Base-by-base conservation (phyloP, 2,113 vertebrate genomes). In the Halcyon senegalensis region DNA sequence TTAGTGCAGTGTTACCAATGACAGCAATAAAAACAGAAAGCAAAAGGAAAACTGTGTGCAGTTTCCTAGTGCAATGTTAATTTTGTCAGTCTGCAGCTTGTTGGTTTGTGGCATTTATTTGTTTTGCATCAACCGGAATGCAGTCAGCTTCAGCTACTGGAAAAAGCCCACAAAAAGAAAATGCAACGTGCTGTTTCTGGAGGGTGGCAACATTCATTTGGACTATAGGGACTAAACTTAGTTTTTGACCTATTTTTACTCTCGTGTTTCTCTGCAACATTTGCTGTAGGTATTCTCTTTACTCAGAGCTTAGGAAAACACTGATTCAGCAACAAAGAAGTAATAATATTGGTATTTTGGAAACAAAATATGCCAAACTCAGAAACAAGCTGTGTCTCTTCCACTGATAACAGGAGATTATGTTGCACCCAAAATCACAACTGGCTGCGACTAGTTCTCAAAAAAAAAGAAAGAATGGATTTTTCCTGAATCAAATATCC, bases 1-100 rank as follows among this genome's bases (percentile, higher is more conserved):
- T 81, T 79, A 93, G n/a, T 28, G 56, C 39, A 77, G 15, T 59
- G 63, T 59, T 93, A 80, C 50, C 84, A 41, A 12, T 41, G 90
- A n/a, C 59, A 80, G 37, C 90, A 86, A 95, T 90, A 89, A 95
- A 89, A 94, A 81, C 37, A 87, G 55, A 77, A 67, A 89, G 60
- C 37, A 84, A 72, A 91, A 87, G 43, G 37, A 75, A 53, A 94
- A 64, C 69, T 76, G 10, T 46, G 33, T 33, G 37, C 59, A 76
- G 50, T 39, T 94, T 96, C 80, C 78, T 80, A 17, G 63, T 66
- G 55, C 55, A 93, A 1, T 41, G 43, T 72, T 90, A 90, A 85
- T 95, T 95, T 90, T 91, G 78, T 80, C 90, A 80, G 84, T 74
- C 75, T 83, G 12, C 66, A 85, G 60, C 63, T 50, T 59, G 31